These are phyloP conservation scores for Willowsia nigromaculata DNA, from an alignment of 2,888 invertebrate species.

Conservation along the genomic window DNA sequence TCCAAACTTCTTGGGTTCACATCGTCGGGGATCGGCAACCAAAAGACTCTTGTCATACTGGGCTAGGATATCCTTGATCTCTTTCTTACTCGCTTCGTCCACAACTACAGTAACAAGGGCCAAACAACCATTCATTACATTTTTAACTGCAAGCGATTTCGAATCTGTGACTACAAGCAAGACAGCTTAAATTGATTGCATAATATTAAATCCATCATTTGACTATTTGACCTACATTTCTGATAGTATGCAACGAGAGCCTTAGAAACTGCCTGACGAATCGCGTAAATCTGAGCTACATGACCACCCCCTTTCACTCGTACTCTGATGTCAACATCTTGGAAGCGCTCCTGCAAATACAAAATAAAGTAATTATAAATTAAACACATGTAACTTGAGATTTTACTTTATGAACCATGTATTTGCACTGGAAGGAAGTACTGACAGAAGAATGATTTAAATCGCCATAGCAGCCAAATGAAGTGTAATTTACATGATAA, in stretches of 20 bases:
- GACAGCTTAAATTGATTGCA: no score
- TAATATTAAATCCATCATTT: no score
- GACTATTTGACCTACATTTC: conserved; percentile 94
- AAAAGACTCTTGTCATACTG: conserved; percentile 98
- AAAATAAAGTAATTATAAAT: no score
- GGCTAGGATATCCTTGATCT: conserved; percentile 98
- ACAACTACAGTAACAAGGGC: conserved; percentile 88
- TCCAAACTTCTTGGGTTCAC: conserved; percentile 99
- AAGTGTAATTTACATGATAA: no score
- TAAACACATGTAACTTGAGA: no score
- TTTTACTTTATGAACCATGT: no score
- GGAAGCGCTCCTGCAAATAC: conserved; percentile 94
- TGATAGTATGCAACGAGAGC: conserved; percentile 98
- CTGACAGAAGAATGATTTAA: no score
- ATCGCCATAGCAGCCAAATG: no score
- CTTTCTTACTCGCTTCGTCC: conserved; percentile 99
- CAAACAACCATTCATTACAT: not conserved
- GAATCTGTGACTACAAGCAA: no score
- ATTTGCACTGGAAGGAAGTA: no score
- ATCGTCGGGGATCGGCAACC: conserved; percentile 99
- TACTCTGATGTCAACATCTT: conserved; percentile 98
- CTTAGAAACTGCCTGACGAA: conserved; percentile 99
- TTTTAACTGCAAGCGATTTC: no score
- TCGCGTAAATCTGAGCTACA: conserved; percentile 98
- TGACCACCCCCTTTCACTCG: conserved; percentile 99